Conservation (phyloP, 2,888 invertebrate species). For the Drosophila hamatofila region DNA sequence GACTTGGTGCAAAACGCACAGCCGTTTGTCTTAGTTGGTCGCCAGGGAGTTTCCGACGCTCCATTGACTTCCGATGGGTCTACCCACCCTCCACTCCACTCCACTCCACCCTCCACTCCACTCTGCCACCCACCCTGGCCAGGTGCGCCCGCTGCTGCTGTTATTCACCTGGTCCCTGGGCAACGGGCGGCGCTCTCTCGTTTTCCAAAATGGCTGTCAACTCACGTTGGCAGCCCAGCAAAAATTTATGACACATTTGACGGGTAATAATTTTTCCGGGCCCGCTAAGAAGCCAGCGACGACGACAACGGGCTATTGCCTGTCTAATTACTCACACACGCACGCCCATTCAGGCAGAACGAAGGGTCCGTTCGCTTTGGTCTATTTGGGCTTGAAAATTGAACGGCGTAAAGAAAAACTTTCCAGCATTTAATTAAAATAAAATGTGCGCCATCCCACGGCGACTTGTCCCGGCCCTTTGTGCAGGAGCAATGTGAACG, state of each 20-base stretch:
- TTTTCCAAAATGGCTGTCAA: conserved; percentile 44
- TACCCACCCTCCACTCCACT: too few relatives aligned
- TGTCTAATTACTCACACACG: conserved; percentile 47
- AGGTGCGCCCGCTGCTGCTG: too few relatives aligned
- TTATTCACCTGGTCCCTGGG: background rate
- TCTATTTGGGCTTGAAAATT: conserved; percentile 38
- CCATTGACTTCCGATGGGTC: background rate
- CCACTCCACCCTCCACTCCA: too few relatives aligned
- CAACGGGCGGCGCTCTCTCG: background rate
- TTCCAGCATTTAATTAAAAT: conserved; percentile 70
- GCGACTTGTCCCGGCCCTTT: background rate
- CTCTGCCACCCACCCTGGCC: too few relatives aligned
- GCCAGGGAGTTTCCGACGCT: conserved; percentile 6
- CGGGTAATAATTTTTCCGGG: conserved; percentile 48
- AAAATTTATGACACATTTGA: conserved; percentile 46
- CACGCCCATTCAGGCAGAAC: conserved; percentile 1
- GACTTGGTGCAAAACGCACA: conserved; percentile 12
- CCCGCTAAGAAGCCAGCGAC: conserved; percentile 33
- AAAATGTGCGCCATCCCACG: conserved; percentile 40
- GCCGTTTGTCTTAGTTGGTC: conserved; percentile 38
- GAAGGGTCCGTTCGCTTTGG: conserved; percentile 4
- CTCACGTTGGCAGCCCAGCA: conserved; percentile 27
- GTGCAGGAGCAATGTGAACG: background rate
- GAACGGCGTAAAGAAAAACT: conserved; percentile 48
- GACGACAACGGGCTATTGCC: conserved; percentile 28